Evolutionary conservation across 2,113 vertebrate genomes (phyloP), one percentile per base, ranked within the genome.

Genomic region (Eurystomus gularis): DNA sequence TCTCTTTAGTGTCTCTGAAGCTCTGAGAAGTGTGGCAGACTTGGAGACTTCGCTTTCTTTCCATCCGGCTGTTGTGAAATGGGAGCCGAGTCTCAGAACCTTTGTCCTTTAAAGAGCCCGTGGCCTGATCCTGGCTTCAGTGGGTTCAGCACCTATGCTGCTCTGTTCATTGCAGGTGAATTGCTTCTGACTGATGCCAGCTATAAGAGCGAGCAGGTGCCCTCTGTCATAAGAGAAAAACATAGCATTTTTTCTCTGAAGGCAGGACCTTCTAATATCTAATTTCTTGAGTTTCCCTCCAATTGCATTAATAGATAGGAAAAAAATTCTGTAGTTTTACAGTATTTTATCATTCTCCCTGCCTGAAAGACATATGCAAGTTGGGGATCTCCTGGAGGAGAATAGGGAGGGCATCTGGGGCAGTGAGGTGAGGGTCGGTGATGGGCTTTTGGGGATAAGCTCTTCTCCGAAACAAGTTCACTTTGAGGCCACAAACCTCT

Each of bases 391-490:
- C 37, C 65, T 82, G 58, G 44, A 71, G 44, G 19, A 66, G 39
- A 72, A 68, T 2, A 42, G 11, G 17, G 17, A 42, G 11, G 17
- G 17, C 6, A 69, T 46, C 19, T 39, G 10, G 7, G 10, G 13
- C 0, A 0, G 25, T 6, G 6, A 17, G 19, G 13, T 23, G 33
- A 58, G 14, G 10, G 54, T 11, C 1, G 1, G 10, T 4, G 37
- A 51, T 1, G 33, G 29, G 9, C 7, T 55, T 88, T 91, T 28
- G 17, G n/a, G 46, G 40, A 25, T 42, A 49, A 37, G 10, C 8
- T 52, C 24, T 52, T 82, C 46, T 58, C 18, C 62, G 79, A 71
- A 92, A 49, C 25, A 76, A 76, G 73, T 25, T 39, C 17, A 39
- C 18, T 85, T 39, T 70, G 60, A 87, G 78, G 69, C 42, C 55